Conservation (phyloP, 2,888 invertebrate genomes). For the Plagodis pulveraria region DNA sequence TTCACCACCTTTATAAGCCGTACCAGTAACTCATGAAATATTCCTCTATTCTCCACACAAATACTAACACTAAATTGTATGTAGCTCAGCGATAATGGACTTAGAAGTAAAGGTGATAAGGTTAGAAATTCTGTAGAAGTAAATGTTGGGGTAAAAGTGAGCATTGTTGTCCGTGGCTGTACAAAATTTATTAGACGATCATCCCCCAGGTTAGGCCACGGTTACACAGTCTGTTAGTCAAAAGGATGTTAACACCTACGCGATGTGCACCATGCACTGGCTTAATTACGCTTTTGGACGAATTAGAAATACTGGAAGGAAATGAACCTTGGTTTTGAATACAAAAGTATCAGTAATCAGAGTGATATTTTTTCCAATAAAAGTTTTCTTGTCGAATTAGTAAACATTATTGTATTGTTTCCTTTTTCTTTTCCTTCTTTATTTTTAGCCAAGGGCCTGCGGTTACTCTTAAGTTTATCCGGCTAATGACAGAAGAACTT, state of each 20-base stretch:
- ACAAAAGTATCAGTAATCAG: background rate
- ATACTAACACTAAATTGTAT: conserved; percentile 20
- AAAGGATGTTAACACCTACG: conserved; percentile 55
- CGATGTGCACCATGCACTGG: conserved; percentile 55
- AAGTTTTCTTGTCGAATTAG: no score
- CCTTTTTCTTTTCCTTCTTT: no score
- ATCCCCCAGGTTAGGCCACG: conserved; percentile 40
- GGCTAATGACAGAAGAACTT: no score
- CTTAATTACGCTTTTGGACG: conserved; percentile 51
- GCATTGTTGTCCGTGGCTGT: conserved; percentile 41
- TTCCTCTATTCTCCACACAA: conserved; percentile 27
- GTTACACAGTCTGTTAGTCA: conserved; percentile 58
- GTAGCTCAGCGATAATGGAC: conserved; percentile 11
- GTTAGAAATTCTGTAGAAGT: conserved; percentile 27
- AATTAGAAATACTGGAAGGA: conserved; percentile 38
- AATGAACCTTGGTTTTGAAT: conserved; percentile 4
- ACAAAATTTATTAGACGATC: conserved; percentile 54
- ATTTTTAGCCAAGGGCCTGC: no score
- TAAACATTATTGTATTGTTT: no score
- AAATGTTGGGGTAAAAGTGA: conserved; percentile 10
- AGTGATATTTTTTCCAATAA: no score
- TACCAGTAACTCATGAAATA: conserved; percentile 43
- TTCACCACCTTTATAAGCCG: conserved; percentile 34
- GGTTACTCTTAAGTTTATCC: no score
- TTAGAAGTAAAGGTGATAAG: conserved; percentile 10